Conservation (phyloP, 2,113 vertebrate genomes). For the Leptobrachium ailaonicum region DNA sequence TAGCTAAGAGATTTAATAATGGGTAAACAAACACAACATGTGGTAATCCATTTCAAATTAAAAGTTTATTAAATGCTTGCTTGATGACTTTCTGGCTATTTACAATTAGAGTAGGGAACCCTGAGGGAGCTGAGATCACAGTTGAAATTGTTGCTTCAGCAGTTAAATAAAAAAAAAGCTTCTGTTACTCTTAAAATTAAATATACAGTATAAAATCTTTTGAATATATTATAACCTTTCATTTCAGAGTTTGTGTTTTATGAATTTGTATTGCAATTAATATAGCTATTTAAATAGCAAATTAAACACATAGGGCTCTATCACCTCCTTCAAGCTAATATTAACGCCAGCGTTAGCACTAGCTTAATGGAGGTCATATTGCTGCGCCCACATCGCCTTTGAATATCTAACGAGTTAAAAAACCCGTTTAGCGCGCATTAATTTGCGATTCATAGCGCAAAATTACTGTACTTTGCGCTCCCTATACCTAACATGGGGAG, state of each 20-base stretch:
- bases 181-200: slow-evolving; percentile 57
- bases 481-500: too few species aligned
- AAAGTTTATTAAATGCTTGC: slow-evolving; percentile 80
- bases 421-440: too few species aligned
- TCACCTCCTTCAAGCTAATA: too few species aligned
- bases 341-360: too few species aligned
- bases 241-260: slow-evolving; percentile 32
- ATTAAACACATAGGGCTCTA: too few species aligned
- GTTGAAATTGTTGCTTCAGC: slow-evolving; percentile 59
- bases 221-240: slow-evolving; percentile 42
- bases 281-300: too few species aligned
- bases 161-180: slow-evolving; percentile 67
- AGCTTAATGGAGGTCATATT: too few species aligned
- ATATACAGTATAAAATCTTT: slow-evolving; percentile 57
- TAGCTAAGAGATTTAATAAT: slow-evolving; percentile 81
- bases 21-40: slow-evolving; percentile 82
- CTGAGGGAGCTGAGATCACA: slow-evolving; percentile 64
- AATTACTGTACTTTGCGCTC: too few species aligned
- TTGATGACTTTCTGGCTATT: slow-evolving; percentile 80
- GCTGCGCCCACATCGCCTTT: too few species aligned
- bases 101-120: slow-evolving; percentile 73
- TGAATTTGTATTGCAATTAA: too few species aligned
- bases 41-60: slow-evolving; percentile 84
- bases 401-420: too few species aligned
- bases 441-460: too few species aligned